Conservation (phyloP, 2,797 vertebrate genomes). For the Semotilus atromaculatus region DNA sequence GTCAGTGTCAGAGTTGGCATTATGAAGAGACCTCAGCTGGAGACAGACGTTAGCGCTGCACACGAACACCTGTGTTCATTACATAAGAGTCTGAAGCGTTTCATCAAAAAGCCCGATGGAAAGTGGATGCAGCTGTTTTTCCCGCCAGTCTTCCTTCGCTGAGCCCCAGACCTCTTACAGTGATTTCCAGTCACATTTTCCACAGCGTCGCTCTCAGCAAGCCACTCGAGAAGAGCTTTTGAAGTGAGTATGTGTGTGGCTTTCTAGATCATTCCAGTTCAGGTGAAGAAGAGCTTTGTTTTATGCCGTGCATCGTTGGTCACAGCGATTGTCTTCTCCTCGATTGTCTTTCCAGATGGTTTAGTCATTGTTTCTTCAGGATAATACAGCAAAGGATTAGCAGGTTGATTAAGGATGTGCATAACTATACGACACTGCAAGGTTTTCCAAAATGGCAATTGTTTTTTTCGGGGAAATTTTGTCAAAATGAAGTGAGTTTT, state of each 20-base stretch:
- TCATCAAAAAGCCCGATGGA: conserved; percentile 36
- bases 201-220: conserved; percentile 30
- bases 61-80: conserved; percentile 47
- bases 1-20: conserved; percentile 15
- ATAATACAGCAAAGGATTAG: conserved; percentile 4
- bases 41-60: conserved; percentile 26
- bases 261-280: conserved; percentile 15
- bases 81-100: conserved; percentile 48
- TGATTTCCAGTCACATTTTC: conserved; percentile 33
- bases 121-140: conserved; percentile 58
- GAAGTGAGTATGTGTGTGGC: conserved; percentile 29
- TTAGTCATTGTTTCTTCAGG: conserved; percentile 12
- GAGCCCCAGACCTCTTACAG: conserved; percentile 30
- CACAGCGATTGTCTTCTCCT: neutral
- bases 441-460: neutral
- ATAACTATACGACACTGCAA: neutral
- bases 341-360: neutral
- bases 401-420: neutral
- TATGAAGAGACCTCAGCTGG: conserved; percentile 51
- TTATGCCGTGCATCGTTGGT: neutral
- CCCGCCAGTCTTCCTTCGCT: conserved; percentile 40
- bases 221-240: conserved; percentile 36
- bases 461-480: neutral
- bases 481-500: neutral
- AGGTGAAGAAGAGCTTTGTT: conserved; percentile 13